Base-by-base conservation (phyloP, 2,113 vertebrate species). In the Tragelaphus scriptus region DNA sequence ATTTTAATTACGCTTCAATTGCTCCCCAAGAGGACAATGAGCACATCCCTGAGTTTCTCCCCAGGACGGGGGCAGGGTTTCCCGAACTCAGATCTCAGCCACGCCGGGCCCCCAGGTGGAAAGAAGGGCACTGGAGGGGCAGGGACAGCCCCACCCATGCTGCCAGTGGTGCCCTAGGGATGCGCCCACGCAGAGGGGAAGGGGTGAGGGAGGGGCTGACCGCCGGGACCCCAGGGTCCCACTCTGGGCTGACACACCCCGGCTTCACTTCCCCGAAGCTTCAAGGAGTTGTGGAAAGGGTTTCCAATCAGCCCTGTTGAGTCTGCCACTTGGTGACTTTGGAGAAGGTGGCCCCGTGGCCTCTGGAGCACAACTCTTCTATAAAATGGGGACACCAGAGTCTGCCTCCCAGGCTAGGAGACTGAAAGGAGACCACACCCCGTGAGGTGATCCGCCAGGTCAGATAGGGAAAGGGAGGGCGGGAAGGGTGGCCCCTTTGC, bases 1-100 rank as follows among this genome's bases (percentile, higher is more conserved):
- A 3, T 55, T 84, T 90, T 92, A 92, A 95, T 97, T 84, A 93
- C 7, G 36, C 55, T 65, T 91, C 79, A 44, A 84, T 77, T 86
- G 68, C 36, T 84, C 93, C 82, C 86, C 79, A 85, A 68, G 55
- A n/a, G 68, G 17, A 95, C 2, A 21, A 36, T n/a, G 63, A 49
- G 61, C 2, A 17, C 51, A 3, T 15, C 25, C 30, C 92, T 85
- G 16, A 3, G 36, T n/a, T 80, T 95, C 92, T 71, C 56, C 15
- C 56, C 6, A 6, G 77, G n/a, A 28, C 2, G 25, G 7, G 47
- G 13, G 19, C 28, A n/a, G 23, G 32, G 21, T 44, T 75, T 58
- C 53, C 25, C 19, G 53, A 71, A 23, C 68, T 71, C 68, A 71
- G 53, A 92, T 28, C 44, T 44, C 51, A n/a, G 58, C 40, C 56